A percentile compares a stretch with the other conserved stretches of the same genome.
Conservation (phyloP, 2,888 invertebrate species). For the Opisthograptis luteolata region DNA sequence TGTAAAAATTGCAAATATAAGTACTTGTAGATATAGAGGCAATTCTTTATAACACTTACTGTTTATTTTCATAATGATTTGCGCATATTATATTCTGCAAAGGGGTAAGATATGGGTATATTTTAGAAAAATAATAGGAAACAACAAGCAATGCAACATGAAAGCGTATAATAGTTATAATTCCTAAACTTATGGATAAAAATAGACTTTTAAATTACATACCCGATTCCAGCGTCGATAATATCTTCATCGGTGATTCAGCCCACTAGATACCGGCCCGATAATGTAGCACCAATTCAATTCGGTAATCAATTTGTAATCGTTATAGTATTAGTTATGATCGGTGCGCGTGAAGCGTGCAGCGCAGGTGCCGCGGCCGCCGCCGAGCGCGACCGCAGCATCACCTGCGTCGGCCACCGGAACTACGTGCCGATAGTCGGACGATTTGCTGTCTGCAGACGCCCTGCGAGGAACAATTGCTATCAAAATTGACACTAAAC, state of each 20-base stretch:
- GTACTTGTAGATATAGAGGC: too few relatives aligned
- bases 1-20: too few relatives aligned
- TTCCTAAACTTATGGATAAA: too few relatives aligned
- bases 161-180: too few relatives aligned
- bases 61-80: too few relatives aligned
- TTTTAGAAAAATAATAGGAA: too few relatives aligned
- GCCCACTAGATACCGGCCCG: slow-evolving; percentile 17
- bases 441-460: slow-evolving; percentile 42
- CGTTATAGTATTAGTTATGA: slow-evolving; percentile 40
- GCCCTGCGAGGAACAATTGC: neutral
- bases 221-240: neutral
- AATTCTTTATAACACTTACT: too few relatives aligned
- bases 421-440: slow-evolving; percentile 70
- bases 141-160: too few relatives aligned
- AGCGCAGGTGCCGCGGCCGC: slow-evolving; percentile 54
- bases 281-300: slow-evolving; percentile 11
- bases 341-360: slow-evolving; percentile 48
- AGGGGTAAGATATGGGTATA: too few relatives aligned
- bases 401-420: slow-evolving; percentile 66
- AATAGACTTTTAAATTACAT: too few relatives aligned
- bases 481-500: slow-evolving; percentile 11
- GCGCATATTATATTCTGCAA: too few relatives aligned
- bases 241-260: slow-evolving; percentile 2
- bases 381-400: slow-evolving; percentile 64
- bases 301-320: slow-evolving; percentile 32